Evolutionary conservation across 2,797 vertebrate species (phyloP), one percentile per base, ranked within the genome.

Genomic region (Sebastes umbrosus): DNA sequence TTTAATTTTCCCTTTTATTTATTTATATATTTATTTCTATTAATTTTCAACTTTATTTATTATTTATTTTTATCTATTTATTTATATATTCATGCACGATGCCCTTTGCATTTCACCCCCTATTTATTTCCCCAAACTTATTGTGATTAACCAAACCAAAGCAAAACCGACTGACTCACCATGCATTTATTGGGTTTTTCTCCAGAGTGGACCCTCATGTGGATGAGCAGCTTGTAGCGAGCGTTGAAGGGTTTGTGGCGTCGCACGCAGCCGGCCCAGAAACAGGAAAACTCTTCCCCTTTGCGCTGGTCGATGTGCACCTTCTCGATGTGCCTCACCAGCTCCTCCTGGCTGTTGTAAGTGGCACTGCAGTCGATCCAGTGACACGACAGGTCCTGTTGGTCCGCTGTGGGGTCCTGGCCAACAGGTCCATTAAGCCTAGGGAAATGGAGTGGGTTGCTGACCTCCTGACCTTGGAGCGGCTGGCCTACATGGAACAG

Each of bases 181-280:
- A 98, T 98, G 90, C 98, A 99, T 86, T 98, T 99, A 88, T 99
- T 99, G 87, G 98, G 98, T 94, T 99, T 99, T 88, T 99, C 98
- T 67, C 98, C 98, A 2, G 98, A 99, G 86, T 99, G 98, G 83
- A 99, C 98, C 91, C 98, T 97, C 98, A 99, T 99, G 89, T 99
- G 98, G 94, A 99, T 98, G 87, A 99, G 97, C 93, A 99, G 96
- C 93, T 99, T 99, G 95, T 99, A 99, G 84, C 98, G 97, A 76
- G 98, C 98, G 13, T 99, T 99, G 95, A 99, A 99, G 80, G 98
- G 98, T 88, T 98, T 98, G 88, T 97, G 97, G 11, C 97, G 96
- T 31, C 98, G 96, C 79, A 97, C 96, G 0, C 98, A 99, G 78
- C 97, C 97, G 0, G 96, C 95, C 98, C 98, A 99, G 94, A 98